phyloP scores from a whole-genome alignment of 1,140 invertebrate genomes.

The Atta colombica region DNA sequence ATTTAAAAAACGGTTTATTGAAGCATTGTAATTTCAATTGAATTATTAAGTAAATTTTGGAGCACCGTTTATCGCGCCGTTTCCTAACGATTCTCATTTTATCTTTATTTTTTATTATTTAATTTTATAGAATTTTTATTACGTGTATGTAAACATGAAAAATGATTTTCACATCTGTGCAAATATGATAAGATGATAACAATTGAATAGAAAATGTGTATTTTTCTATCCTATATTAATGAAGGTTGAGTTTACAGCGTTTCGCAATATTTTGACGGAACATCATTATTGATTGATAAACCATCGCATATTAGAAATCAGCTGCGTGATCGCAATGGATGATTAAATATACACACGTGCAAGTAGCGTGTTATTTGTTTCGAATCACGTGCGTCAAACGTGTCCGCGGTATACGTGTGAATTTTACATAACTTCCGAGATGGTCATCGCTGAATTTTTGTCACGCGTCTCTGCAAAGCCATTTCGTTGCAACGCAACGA shows the following conservation, averaged over 20 bases:
- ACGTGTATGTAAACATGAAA: background rate
- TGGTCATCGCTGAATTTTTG: constrained; percentile 10
- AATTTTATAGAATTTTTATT: too few relatives aligned
- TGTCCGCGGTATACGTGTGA: background rate
- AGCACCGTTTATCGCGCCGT: too few relatives aligned
- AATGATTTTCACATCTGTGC: too few relatives aligned
- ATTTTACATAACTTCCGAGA: constrained; percentile 46
- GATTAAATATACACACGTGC: constrained; percentile 50
- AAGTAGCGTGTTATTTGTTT: constrained; percentile 3
- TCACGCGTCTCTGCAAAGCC: background rate
- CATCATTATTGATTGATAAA: background rate
- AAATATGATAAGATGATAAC: background rate
- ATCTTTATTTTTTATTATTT: too few relatives aligned
- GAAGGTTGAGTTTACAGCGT: background rate
- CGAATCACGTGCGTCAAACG: constrained; percentile 39
- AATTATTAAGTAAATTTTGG: too few relatives aligned
- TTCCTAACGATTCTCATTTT: too few relatives aligned
- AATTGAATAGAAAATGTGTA: background rate
- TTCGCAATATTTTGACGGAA: background rate
- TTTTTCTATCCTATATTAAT: background rate
- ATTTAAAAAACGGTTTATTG: too few relatives aligned
- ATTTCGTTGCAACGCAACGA: background rate
- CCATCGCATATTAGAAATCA: constrained; percentile 13
- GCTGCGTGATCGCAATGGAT: background rate
- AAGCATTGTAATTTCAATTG: too few relatives aligned